Base-by-base conservation (phyloP, 37 sponge, comb jelly and placozoan genomes). In the Crambe crambe region DNA sequence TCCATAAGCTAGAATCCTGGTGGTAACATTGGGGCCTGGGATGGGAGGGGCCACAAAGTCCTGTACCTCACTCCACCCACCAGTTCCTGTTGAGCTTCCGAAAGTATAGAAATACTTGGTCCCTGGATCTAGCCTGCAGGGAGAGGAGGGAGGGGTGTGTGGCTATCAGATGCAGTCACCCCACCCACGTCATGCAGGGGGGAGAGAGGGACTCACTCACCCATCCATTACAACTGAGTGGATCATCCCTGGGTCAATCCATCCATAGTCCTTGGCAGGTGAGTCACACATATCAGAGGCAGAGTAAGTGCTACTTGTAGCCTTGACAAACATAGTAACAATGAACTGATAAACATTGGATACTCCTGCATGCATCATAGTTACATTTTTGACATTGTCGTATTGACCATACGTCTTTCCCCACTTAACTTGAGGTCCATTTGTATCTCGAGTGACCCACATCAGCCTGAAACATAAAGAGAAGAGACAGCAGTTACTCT, bases 201-300 rank as follows among this genome's bases (percentile, higher is more conserved):
- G 17, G 18, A 26, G 61, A 26, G 61, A 34, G 12, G 38, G 4
- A 42, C 25, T 42, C 10, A 31, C 69, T 76, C 30, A 76, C 77
- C 62, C 31, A 38, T 76, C 70, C 75, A 86, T 65, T 6, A 57
- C 42, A 42, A 77, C 91, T 35, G 8, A 39, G 47, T 86, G 82
- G 35, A 91, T 71, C 27, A 60, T 70, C 8, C 91, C 91, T 10
- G 91, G 91, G 25, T 91, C 91, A 5, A 73, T 58, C 73, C 77
- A 91, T 1, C 91, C 91, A 44, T 76, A 85, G 68, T 79, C 85
- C 20, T 40, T 90, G 8, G 95, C 95, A 18, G 86, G 85, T 36
- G 65, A 29, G 5, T 87, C 95, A 81, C 95, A 94, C 88, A 94
- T 83, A 40, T 94, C 95, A 44, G 42, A 37, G 9, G 76, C 85